Conservation (phyloP, 2,888 invertebrate genomes). For the Drosophila atroscutellata region DNA sequence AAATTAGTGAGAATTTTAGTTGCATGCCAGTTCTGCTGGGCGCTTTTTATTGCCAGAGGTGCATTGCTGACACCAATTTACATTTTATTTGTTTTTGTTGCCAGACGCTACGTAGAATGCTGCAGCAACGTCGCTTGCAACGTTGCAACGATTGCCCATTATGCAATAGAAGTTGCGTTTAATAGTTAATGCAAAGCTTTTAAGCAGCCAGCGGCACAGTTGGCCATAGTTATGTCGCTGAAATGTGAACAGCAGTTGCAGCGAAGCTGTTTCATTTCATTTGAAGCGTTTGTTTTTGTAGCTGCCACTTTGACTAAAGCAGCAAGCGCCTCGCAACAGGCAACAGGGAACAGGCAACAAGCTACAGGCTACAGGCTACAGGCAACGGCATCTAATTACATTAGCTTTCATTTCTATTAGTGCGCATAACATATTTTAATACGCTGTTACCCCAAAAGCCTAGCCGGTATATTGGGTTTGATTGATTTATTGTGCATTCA, state of each 20-base stretch:
- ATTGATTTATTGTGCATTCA: too few species aligned
- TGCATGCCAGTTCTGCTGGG: constrained; percentile 35
- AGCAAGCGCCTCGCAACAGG: constrained; percentile 5
- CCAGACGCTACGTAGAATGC: neutral
- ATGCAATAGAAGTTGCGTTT: constrained; percentile 76
- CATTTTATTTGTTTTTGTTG: constrained; percentile 53
- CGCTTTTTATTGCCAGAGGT: constrained; percentile 37
- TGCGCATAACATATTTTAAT: constrained; percentile 51
- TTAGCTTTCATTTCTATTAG: constrained; percentile 74
- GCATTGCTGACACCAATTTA: constrained; percentile 67
- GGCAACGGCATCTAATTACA: constrained; percentile 63
- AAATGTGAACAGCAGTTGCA: constrained; percentile 42
- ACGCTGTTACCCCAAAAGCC: neutral
- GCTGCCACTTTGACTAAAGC: constrained; percentile 27
- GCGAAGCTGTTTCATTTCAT: constrained; percentile 59
- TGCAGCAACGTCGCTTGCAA: constrained; percentile 7
- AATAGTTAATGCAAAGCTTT: constrained; percentile 81
- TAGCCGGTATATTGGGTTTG: neutral
- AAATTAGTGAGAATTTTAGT: constrained; percentile 51
- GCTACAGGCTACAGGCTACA: constrained; percentile 36
- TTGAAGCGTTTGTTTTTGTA: constrained; percentile 37
- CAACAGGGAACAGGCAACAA: constrained; percentile 38
- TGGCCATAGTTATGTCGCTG: constrained; percentile 4
- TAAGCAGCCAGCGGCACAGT: constrained; percentile 65
- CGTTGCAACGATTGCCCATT: constrained; percentile 48